Percentiles rank a stretch among this genome's conserved stretches.
Evolutionary conservation across 2,113 vertebrate genomes (phyloP).

Genomic region (Sisor rabdophorus): DNA sequence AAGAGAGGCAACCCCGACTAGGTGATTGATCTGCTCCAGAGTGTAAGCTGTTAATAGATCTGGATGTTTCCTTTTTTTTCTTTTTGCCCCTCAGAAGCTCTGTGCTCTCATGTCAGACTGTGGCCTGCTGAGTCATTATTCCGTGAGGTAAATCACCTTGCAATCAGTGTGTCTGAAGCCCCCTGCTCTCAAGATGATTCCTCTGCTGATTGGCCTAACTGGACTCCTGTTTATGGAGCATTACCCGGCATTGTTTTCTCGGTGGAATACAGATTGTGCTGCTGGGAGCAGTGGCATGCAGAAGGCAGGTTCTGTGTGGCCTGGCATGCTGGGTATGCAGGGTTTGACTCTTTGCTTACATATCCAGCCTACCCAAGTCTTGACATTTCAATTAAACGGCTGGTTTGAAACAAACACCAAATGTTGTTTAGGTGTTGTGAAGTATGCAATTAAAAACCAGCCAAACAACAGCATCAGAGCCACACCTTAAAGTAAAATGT

Average conservation of each 20-base stretch:
- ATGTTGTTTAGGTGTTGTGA: background rate
- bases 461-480: background rate
- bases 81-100: constrained; percentile 30
- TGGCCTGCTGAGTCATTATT: constrained; percentile 69
- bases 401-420: background rate
- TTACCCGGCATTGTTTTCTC: constrained; percentile 74
- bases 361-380: background rate
- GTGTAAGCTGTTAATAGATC: constrained; percentile 5
- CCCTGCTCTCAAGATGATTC: constrained; percentile 72
- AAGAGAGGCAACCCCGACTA: constrained; percentile 1
- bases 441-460: background rate
- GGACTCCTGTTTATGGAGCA: constrained; percentile 71
- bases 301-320: constrained; percentile 40
- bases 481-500: background rate
- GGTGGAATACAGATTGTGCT: constrained; percentile 63
- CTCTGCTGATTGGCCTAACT: constrained; percentile 74
- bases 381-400: constrained; percentile 19
- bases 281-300: constrained; percentile 62
- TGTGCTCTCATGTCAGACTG: constrained; percentile 52
- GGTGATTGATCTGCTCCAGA: constrained; percentile 26
- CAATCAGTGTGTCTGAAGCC: constrained; percentile 71
- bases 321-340: constrained; percentile 13
- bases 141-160: constrained; percentile 69
- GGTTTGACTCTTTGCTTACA: constrained; percentile 28
- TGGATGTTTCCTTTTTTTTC: background rate